Conservation (phyloP, 2,888 invertebrate genomes). For the Tholera decimalis region DNA sequence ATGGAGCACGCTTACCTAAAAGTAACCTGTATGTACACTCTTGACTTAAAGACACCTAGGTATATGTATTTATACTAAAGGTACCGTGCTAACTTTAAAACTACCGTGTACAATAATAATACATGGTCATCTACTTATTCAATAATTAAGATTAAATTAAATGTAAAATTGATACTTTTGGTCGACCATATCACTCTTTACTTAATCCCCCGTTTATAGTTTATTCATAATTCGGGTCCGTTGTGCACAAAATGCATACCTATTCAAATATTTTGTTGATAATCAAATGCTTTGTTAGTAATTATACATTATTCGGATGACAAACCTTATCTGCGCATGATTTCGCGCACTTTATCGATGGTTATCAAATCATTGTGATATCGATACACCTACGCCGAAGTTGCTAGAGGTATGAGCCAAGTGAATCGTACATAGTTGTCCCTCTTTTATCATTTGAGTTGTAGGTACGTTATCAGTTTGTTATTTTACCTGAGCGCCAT, state of each 20-base stretch:
- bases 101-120: too few relatives aligned
- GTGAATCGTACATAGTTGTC: constrained; percentile 20
- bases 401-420: constrained; percentile 28
- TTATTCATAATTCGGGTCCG: not conserved
- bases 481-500: constrained; percentile 34
- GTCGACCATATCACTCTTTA: not conserved
- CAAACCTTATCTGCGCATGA: constrained; percentile 47
- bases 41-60: too few relatives aligned
- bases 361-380: constrained; percentile 53
- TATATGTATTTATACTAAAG: too few relatives aligned
- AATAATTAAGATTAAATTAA: too few relatives aligned
- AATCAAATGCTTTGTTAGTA: constrained; percentile 46
- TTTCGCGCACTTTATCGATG: constrained; percentile 45
- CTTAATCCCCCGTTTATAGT: not conserved
- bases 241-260: constrained; percentile 11
- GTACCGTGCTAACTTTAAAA: too few relatives aligned
- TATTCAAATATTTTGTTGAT: constrained; percentile 36
- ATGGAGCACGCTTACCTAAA: too few relatives aligned
- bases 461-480: constrained; percentile 46
- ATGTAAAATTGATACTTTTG: too few relatives aligned
- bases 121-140: too few relatives aligned
- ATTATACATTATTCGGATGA: constrained; percentile 48
- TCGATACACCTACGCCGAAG: constrained; percentile 47
- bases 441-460: constrained; percentile 40
- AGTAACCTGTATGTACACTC: too few relatives aligned